Conservation (phyloP, 1,140 invertebrate species). For the Aphelinus atriplicis region DNA sequence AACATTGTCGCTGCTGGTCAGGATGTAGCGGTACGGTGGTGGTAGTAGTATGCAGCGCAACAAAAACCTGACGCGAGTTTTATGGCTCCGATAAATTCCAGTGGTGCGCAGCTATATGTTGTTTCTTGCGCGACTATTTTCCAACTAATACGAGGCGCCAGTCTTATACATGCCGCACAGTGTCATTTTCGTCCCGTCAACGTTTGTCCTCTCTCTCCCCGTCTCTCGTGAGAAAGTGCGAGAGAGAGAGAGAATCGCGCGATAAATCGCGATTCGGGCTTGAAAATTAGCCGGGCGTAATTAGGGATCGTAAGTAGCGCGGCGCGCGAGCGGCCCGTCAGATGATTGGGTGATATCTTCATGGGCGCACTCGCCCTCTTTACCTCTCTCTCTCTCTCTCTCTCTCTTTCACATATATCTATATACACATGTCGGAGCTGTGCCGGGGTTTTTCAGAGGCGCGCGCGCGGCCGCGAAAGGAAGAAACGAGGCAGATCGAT, state of each 20-base stretch:
- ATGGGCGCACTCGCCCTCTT: conserved; percentile 45
- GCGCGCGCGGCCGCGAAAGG: conserved; percentile 41
- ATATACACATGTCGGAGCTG: too few species aligned
- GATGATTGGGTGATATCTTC: conserved; percentile 57
- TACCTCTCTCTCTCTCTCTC: too few species aligned
- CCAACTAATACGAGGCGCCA: conserved; percentile 11
- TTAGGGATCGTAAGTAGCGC: conserved; percentile 44
- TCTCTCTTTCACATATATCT: too few species aligned
- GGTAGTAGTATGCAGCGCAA: neutral
- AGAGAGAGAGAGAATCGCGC: neutral
- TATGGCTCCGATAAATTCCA: conserved; percentile 21
- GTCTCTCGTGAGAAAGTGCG: neutral
- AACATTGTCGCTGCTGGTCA: neutral
- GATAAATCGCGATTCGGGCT: conserved; percentile 34
- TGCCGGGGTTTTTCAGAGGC: conserved; percentile 38
- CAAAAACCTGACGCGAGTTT: conserved; percentile 1
- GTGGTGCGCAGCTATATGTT: neutral
- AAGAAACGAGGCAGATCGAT: conserved; percentile 46
- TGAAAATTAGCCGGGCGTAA: conserved; percentile 44
- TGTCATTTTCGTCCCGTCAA: neutral
- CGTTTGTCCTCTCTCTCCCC: neutral
- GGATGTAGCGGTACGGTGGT: too few species aligned
- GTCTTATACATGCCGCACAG: neutral
- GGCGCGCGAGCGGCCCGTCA: conserved; percentile 4
- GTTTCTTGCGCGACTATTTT: conserved; percentile 24